phyloP scores from a whole-genome alignment of 2,888 invertebrate genomes.

The Corbicula japonica region DNA sequence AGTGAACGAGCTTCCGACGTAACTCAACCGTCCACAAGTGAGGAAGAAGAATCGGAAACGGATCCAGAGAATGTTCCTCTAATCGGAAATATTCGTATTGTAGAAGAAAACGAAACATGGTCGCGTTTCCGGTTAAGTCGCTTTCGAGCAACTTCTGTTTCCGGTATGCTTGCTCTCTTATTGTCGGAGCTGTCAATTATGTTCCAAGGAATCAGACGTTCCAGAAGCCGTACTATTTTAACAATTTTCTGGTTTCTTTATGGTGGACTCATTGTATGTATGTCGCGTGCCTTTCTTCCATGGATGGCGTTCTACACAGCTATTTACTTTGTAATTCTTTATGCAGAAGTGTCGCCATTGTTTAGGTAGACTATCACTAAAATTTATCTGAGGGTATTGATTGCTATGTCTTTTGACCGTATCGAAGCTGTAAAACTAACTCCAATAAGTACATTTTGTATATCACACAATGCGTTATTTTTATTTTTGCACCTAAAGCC shows the following conservation, averaged over 20 bases:
- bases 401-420: too few relatives aligned
- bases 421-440: too few relatives aligned
- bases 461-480: too few relatives aligned
- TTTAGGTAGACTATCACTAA: too few relatives aligned
- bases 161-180: conserved; percentile 37
- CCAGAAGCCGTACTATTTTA: conserved; percentile 47
- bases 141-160: conserved; percentile 22
- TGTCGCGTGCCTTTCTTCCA: conserved; percentile 56
- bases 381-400: too few relatives aligned
- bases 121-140: conserved; percentile 14
- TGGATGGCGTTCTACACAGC: conserved; percentile 62
- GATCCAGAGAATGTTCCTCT: conserved; percentile 35
- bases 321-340: conserved; percentile 61
- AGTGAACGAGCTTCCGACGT: conserved; percentile 36
- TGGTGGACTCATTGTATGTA: conserved; percentile 43
- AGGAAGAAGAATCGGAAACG: conserved; percentile 46
- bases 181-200: conserved; percentile 41
- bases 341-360: conserved; percentile 56
- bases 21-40: conserved; percentile 41
- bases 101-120: background rate
- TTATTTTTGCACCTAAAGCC: too few relatives aligned
- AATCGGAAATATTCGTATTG: conserved; percentile 30
- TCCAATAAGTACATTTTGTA: too few relatives aligned
- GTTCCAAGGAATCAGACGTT: conserved; percentile 41
- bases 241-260: conserved; percentile 63